phyloP scores from a whole-genome alignment of 2,113 vertebrate genomes.

The Takifugu bimaculatus region DNA sequence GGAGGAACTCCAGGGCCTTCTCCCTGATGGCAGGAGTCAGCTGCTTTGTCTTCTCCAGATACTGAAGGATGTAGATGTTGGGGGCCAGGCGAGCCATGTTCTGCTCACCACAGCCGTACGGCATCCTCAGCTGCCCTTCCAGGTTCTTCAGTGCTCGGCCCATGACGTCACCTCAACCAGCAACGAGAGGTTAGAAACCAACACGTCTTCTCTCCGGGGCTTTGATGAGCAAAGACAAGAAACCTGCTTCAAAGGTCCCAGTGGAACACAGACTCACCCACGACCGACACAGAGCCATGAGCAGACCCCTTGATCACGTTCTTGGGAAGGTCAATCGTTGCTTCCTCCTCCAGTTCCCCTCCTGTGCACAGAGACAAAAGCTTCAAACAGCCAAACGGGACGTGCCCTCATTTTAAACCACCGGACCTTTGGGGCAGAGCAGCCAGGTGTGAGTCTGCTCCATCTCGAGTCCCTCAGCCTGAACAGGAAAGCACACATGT shows the following conservation, averaged over 20 bases:
- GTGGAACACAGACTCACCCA: conserved; percentile 50
- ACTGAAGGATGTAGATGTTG: conserved; percentile 85
- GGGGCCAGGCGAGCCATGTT: conserved; percentile 85
- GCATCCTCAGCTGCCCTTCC: conserved; percentile 80
- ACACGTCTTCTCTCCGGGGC: no score
- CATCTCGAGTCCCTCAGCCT: conserved; percentile 67
- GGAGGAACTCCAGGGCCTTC: conserved; percentile 76
- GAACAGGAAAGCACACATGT: neutral
- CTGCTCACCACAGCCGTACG: conserved; percentile 87
- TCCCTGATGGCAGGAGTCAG: conserved; percentile 73
- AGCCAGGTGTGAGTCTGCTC: conserved; percentile 54
- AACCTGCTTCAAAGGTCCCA: no score
- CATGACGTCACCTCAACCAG: conserved; percentile 80
- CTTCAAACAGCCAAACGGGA: neutral
- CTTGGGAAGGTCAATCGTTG: conserved; percentile 46
- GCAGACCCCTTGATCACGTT: conserved; percentile 62
- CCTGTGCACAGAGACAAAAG: conserved; percentile 35
- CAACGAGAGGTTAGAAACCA: neutral
- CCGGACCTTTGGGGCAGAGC: conserved; percentile 63
- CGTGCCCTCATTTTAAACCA: neutral
- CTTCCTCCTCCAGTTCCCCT: conserved; percentile 39
- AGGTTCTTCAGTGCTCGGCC: conserved; percentile 81
- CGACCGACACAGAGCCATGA: conserved; percentile 50
- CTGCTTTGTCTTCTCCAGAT: conserved; percentile 81
- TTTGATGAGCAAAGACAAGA: no score